Conservation (phyloP, 2,888 invertebrate species). For the Campoplex nolae region DNA sequence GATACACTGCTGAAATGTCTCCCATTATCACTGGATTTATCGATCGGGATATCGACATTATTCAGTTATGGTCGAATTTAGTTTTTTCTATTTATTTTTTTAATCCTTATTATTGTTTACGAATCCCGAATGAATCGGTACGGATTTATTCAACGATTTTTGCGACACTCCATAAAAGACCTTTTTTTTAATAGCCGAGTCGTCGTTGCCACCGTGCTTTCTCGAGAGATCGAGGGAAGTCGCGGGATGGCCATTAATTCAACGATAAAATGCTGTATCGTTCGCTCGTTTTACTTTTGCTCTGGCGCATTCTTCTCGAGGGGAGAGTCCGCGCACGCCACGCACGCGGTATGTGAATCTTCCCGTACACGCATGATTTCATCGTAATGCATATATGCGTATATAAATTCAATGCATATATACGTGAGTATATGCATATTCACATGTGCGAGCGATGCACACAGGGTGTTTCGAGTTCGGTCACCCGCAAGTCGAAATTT, state of each 20-base stretch:
- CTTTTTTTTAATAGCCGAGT: conserved; percentile 14
- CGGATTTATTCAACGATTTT: conserved; percentile 31
- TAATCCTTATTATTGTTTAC: background rate
- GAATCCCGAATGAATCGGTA: conserved; percentile 11
- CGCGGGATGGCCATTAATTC: conserved; percentile 55
- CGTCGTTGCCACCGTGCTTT: conserved; percentile 26
- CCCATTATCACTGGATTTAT: conserved; percentile 19
- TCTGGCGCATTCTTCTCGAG: conserved; percentile 9
- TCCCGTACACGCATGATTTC: conserved; percentile 35
- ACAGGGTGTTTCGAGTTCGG: background rate
- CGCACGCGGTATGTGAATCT: conserved; percentile 46
- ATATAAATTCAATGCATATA: background rate
- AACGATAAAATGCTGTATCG: conserved; percentile 54
- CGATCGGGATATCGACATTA: background rate
- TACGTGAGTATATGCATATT: background rate
- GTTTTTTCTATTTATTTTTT: background rate
- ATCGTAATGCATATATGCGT: background rate
- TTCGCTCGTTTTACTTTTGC: conserved; percentile 27
- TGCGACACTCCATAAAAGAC: conserved; percentile 38
- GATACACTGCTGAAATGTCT: background rate
- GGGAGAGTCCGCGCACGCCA: conserved; percentile 32
- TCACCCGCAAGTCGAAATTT: background rate
- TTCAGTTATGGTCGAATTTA: background rate
- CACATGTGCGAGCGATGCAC: background rate
- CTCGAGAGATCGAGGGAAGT: conserved; percentile 34